Evolutionary conservation across 1,140 invertebrate genomes (phyloP).

Genomic region (Drosophila trapezifrons): DNA sequence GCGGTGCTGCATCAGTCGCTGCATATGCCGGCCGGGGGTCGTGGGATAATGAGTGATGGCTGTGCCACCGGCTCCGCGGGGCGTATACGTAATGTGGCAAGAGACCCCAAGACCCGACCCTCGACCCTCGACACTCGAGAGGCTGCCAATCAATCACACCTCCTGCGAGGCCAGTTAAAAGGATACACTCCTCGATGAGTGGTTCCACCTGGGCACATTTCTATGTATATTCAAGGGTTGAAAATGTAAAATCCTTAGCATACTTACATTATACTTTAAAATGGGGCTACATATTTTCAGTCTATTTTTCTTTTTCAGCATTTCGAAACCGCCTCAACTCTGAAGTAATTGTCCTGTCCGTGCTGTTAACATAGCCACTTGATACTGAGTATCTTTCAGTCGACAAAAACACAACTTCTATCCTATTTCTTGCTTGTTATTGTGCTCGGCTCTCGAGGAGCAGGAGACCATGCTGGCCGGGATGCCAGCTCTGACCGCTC

Average conservation of each 20-base stretch:
- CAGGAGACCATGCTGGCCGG: background rate
- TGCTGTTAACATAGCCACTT: background rate
- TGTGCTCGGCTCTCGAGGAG: conserved; percentile 11
- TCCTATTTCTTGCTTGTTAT: conserved; percentile 29
- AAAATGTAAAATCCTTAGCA: too few species aligned
- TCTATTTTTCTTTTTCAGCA: too few species aligned
- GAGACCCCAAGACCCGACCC: background rate
- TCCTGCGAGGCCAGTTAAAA: conserved; percentile 6
- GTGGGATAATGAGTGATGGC: conserved; percentile 44
- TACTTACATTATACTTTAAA: too few species aligned
- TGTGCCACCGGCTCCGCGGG: conserved; percentile 15
- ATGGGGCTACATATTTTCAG: too few species aligned
- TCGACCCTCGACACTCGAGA: conserved; percentile 9
- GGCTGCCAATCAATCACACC: conserved; percentile 41
- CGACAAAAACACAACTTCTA: conserved; percentile 1
- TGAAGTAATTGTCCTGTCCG: background rate
- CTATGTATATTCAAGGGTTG: too few species aligned
- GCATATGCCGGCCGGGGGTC: conserved; percentile 29
- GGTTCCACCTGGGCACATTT: background rate
- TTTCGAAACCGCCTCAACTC: background rate
- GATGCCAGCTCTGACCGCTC: conserved; percentile 30
- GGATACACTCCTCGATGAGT: background rate
- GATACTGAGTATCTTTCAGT: conserved; percentile 25
- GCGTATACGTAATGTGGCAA: conserved; percentile 34
- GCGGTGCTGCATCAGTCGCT: conserved; percentile 1